Conservation (phyloP, 2,113 vertebrate genomes). For the Sylvia atricapilla region DNA sequence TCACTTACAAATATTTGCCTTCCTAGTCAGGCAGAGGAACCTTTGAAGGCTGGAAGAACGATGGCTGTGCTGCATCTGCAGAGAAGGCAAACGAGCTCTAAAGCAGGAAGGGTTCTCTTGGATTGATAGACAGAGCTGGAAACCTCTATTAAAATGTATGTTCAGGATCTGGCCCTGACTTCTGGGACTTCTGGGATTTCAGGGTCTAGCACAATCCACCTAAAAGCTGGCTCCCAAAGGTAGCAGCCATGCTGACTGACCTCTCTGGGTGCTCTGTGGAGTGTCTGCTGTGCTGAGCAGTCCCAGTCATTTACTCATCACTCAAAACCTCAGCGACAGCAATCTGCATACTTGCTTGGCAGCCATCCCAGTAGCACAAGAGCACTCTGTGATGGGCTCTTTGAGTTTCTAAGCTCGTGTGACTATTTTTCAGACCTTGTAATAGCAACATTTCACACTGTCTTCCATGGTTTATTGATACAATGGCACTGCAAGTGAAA, state of each 20-base stretch:
- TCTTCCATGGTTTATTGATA: background rate
- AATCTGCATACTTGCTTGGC: background rate
- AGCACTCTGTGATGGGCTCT: background rate
- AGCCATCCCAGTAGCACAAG: background rate
- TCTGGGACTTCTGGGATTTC: background rate
- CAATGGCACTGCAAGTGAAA: background rate
- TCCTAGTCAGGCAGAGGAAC: background rate
- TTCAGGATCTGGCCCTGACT: background rate
- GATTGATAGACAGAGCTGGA: background rate
- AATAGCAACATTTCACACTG: background rate
- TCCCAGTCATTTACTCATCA: background rate
- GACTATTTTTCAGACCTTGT: background rate
- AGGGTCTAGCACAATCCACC: background rate
- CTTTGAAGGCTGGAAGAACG: background rate
- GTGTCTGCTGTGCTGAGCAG: background rate
- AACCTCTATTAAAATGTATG: background rate
- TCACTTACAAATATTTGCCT: background rate
- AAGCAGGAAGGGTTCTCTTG: background rate
- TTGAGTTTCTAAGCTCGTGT: background rate
- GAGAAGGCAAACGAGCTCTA: background rate
- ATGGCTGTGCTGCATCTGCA: background rate
- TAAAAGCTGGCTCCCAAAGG: background rate
- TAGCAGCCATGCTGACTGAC: background rate
- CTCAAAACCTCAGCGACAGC: background rate
- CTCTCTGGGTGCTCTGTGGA: background rate